Evolutionary conservation across 2,888 invertebrate genomes (phyloP).

Genomic region (Ophion ellenae): DNA sequence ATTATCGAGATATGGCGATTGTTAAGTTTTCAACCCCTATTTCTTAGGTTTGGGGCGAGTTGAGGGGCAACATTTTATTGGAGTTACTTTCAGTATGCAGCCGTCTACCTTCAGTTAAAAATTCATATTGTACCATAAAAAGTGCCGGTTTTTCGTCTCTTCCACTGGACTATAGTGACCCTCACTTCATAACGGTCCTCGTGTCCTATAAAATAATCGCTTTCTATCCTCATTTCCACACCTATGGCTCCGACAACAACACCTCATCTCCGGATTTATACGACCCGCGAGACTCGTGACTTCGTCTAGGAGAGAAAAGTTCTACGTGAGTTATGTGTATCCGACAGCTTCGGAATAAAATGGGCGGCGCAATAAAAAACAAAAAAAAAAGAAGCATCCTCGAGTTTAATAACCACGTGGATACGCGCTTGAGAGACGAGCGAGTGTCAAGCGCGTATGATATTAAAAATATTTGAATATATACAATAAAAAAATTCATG

Average conservation of each 20-base stretch:
- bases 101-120: too few species aligned
- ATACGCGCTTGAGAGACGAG: constrained; percentile 20
- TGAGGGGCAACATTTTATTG: too few species aligned
- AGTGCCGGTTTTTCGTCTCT: too few species aligned
- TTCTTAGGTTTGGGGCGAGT: too few species aligned
- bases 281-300: not conserved
- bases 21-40: too few species aligned
- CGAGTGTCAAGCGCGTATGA: constrained; percentile 53
- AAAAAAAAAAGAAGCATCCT: constrained; percentile 1
- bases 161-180: too few species aligned
- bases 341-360: constrained; percentile 26
- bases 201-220: not conserved
- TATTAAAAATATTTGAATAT: constrained; percentile 59
- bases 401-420: constrained; percentile 50
- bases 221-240: not conserved
- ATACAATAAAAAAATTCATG: constrained; percentile 60
- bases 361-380: constrained; percentile 9
- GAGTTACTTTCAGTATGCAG: too few species aligned
- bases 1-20: too few species aligned
- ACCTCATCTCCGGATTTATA: not conserved
- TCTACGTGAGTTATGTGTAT: not conserved
- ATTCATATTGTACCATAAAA: too few species aligned
- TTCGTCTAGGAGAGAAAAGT: not conserved
- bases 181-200: not conserved
- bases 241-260: not conserved